Conservation (phyloP, 1,140 invertebrate species). For the Tetragonula clypearis region DNA sequence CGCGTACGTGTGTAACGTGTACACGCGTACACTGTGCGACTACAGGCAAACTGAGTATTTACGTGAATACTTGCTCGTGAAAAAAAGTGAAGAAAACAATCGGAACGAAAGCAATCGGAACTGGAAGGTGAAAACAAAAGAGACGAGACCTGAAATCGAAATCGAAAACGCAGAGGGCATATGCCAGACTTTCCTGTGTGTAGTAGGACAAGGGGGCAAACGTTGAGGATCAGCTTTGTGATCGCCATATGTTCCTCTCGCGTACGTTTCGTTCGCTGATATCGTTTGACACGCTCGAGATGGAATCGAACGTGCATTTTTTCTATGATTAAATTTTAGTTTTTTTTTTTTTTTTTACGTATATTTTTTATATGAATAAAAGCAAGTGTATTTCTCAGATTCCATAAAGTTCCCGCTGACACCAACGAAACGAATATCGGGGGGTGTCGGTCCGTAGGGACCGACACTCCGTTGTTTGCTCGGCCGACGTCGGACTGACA, state of each 20-base stretch:
- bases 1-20: too few relatives aligned
- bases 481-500: too few relatives aligned
- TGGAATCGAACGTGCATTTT: too few relatives aligned
- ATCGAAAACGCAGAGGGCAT: constrained; percentile 10
- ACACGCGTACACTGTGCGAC: too few relatives aligned
- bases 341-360: too few relatives aligned
- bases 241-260: constrained; percentile 51
- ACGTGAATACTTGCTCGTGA: not conserved
- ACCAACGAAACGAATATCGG: too few relatives aligned
- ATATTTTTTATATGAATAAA: too few relatives aligned
- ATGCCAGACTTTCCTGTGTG: not conserved
- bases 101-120: constrained; percentile 33
- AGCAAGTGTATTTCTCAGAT: too few relatives aligned
- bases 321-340: too few relatives aligned
- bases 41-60: not conserved
- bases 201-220: not conserved
- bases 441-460: too few relatives aligned
- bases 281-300: not conserved
- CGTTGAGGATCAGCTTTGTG: constrained; percentile 15
- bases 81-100: constrained; percentile 30
- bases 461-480: too few relatives aligned
- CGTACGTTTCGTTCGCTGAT: not conserved
- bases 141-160: not conserved
- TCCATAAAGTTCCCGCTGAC: too few relatives aligned
- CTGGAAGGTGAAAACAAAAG: not conserved